Base-by-base conservation (phyloP, 2,797 vertebrate genomes). In the Synanceia verrucosa region DNA sequence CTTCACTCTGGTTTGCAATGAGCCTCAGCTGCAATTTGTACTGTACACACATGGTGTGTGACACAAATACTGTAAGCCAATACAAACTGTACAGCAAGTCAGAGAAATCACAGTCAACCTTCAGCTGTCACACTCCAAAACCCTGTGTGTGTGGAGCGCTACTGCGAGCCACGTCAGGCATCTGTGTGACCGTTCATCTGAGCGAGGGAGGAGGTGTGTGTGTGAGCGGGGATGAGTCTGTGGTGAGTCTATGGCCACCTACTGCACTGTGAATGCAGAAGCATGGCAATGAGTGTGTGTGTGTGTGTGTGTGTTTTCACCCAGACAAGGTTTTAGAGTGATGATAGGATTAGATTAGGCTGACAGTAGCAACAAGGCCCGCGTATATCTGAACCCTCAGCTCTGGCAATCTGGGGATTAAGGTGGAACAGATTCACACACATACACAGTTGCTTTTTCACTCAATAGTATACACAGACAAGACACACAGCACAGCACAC, bases 341-440 rank as follows among this genome's bases (percentile, higher is more conserved):
- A 89, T 87, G 87, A 88, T 84, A 85, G 85, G 87, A 89, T 91
- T 82, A 89, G 83, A 87, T 88, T 88, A 88, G 82, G 39, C 59
- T 85, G 81, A 83, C 84, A 84, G 76, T 67, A 75, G 84, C 83
- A 84, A 84, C 84, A 82, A 74, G 84, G 72, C 78, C 76, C 73
- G 76, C 65, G 21, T 79, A 79, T 76, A 74, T 89, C 76, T 86
- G 81, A 86, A 86, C 81, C 75, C 72, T 76, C 79, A 67, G 53
- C 78, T 83, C 70, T 65, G 60, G 61, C 73, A 86, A 79, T 86
- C 86, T 84, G 67, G 41, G 88, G 87, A 91, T 90, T 89, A 90
- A 84, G 66, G 81, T 79, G 78, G 58, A 73, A 64, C 66, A 70
- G 47, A 69, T 26, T 46, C 73, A 48, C 24, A 61, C 41, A 39